These are phyloP conservation scores for Chaenodraco wilsoni DNA, from an alignment of 2,797 vertebrate genomes.

Conservation along the genomic window DNA sequence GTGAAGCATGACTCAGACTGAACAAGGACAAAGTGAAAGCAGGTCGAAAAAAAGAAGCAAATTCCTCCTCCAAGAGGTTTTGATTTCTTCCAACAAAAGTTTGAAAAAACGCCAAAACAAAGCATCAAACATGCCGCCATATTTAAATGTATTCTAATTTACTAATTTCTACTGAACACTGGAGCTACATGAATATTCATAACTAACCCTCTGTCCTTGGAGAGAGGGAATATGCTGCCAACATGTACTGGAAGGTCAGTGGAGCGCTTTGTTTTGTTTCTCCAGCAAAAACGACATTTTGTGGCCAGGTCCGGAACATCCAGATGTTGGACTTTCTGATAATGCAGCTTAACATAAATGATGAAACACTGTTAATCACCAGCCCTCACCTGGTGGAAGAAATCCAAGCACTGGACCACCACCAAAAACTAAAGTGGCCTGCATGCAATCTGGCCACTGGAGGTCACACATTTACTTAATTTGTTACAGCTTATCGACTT, in stretches of 20 bases:
- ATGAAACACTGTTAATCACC: not conserved
- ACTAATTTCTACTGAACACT: not conserved
- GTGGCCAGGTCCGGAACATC: not conserved
- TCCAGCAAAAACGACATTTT: not conserved
- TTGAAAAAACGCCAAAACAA: not conserved
- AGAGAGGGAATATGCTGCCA: not conserved
- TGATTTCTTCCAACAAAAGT: not conserved
- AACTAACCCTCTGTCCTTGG: not conserved
- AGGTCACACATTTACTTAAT: not conserved
- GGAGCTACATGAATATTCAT: slow-evolving; percentile 13
- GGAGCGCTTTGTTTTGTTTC: not conserved
- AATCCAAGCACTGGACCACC: not conserved
- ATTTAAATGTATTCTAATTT: slow-evolving; percentile 6
- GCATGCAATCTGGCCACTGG: not conserved
- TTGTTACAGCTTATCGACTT: not conserved
- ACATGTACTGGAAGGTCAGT: slow-evolving; percentile 19
- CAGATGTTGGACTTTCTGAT: not conserved
- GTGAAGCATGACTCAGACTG: slow-evolving; percentile 16
- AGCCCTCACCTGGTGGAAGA: not conserved
- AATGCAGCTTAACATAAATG: not conserved
- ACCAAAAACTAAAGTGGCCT: not conserved
- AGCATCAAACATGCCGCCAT: not conserved
- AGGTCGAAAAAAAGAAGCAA: not conserved
- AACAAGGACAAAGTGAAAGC: slow-evolving; percentile 22
- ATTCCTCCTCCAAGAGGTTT: not conserved